Percentiles rank a stretch among this genome's conserved stretches.
Conservation (phyloP, 92 coral and sea anemone genomes). For the Scolanthus callimorphus region DNA sequence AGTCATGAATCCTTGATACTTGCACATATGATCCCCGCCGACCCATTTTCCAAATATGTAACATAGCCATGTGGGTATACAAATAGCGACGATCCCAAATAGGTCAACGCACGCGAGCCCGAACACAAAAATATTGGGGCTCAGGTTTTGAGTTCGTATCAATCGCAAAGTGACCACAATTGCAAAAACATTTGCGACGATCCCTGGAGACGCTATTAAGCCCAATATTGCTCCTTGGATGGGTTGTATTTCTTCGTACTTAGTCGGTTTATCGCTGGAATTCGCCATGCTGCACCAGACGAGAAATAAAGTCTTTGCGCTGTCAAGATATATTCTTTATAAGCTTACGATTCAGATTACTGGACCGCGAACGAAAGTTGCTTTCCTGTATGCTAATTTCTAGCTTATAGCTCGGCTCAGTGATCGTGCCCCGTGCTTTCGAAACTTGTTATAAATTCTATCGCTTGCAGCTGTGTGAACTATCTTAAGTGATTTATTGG, state of each 20-base stretch:
- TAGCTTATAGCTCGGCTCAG: too few relatives aligned
- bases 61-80: constrained; percentile 64
- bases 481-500: too few relatives aligned
- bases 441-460: too few relatives aligned
- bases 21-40: constrained; percentile 63
- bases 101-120: constrained; percentile 59
- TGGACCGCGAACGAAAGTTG: too few relatives aligned
- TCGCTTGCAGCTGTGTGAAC: too few relatives aligned
- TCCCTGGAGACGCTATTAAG: constrained; percentile 28
- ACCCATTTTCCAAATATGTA: constrained; percentile 47
- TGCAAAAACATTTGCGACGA: constrained; percentile 56
- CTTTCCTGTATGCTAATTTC: too few relatives aligned
- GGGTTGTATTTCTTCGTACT: constrained; percentile 28
- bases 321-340: too few relatives aligned
- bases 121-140: constrained; percentile 65
- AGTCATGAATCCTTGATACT: constrained; percentile 68
- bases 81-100: constrained; percentile 29
- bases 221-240: constrained; percentile 18
- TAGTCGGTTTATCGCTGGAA: too few relatives aligned
- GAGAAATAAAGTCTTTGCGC: too few relatives aligned
- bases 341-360: too few relatives aligned
- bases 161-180: constrained; percentile 47
- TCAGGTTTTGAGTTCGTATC: constrained; percentile 40
- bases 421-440: too few relatives aligned
- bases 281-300: too few relatives aligned